Conservation (phyloP, 2,113 vertebrate genomes). For the Theropithecus gelada region DNA sequence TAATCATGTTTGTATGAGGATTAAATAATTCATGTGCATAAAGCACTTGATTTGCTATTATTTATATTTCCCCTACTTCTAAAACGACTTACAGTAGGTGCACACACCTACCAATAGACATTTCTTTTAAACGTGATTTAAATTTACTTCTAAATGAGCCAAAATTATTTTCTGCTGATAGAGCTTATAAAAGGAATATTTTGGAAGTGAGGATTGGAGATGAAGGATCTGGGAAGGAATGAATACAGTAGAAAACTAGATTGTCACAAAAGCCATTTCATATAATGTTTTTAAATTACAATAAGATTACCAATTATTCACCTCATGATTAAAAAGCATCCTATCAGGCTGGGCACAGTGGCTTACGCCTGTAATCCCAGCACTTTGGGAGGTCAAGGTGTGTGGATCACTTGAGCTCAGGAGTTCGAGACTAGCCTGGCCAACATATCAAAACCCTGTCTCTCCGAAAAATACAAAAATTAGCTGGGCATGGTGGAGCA, state of each 20-base stretch:
- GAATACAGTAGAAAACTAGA: neutral
- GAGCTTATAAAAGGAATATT: neutral
- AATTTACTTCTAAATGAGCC: neutral
- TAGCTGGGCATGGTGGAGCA: no score
- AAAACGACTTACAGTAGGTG: neutral
- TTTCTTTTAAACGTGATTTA: neutral
- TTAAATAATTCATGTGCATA: neutral
- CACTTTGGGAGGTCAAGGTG: no score
- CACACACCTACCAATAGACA: neutral
- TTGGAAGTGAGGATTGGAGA: neutral
- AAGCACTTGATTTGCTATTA: neutral
- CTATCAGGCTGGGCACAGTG: neutral
- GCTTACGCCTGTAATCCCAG: no score
- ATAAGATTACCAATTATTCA: neutral
- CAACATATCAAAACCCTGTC: no score
- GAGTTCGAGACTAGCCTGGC: no score
- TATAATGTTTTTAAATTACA: neutral
- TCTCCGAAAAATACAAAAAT: no score
- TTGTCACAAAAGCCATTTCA: conserved; percentile 62
- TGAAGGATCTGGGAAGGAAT: neutral
- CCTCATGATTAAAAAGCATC: neutral
- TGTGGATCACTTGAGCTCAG: no score
- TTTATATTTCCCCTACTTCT: neutral
- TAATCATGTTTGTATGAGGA: neutral
- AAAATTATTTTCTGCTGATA: neutral